These are phyloP conservation scores for Lasius platythorax DNA, from an alignment of 2,888 invertebrate genomes.

Conservation along the genomic window DNA sequence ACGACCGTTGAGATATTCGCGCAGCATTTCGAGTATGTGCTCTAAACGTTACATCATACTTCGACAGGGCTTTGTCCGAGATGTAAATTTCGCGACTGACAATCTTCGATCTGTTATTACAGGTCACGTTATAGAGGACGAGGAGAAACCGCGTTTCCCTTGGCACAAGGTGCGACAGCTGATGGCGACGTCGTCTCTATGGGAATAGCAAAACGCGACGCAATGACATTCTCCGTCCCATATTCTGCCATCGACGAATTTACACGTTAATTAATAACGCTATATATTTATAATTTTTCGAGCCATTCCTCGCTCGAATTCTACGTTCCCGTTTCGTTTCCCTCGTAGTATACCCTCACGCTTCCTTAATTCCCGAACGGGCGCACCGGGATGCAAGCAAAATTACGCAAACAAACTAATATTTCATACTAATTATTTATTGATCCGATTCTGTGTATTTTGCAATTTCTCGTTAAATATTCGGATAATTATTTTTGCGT, in stretches of 20 bases:
- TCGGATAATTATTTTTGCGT: not conserved
- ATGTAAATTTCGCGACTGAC: constrained; percentile 11
- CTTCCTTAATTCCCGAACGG: constrained; percentile 22
- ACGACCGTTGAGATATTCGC: constrained; percentile 85
- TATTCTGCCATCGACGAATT: constrained; percentile 35
- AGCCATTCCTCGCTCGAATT: constrained; percentile 18
- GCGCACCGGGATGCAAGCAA: not conserved
- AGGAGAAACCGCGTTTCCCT: constrained; percentile 88
- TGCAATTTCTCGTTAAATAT: not conserved
- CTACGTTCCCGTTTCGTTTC: constrained; percentile 17
- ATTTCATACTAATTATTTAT: constrained; percentile 9
- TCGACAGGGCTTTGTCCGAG: not conserved
- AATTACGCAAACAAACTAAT: not conserved
- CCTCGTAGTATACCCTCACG: constrained; percentile 23
- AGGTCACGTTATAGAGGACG: constrained; percentile 20
- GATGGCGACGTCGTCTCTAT: constrained; percentile 89
- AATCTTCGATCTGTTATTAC: not conserved
- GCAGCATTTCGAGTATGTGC: constrained; percentile 85
- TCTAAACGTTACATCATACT: not conserved
- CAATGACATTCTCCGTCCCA: not conserved
- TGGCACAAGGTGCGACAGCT: constrained; percentile 93
- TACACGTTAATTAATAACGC: constrained; percentile 49
- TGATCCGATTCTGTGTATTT: not conserved
- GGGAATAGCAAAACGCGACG: constrained; percentile 87
- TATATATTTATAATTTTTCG: constrained; percentile 48